Evolutionary conservation across 2,888 invertebrate genomes (phyloP).

Genomic region (Branchellion lobata): DNA sequence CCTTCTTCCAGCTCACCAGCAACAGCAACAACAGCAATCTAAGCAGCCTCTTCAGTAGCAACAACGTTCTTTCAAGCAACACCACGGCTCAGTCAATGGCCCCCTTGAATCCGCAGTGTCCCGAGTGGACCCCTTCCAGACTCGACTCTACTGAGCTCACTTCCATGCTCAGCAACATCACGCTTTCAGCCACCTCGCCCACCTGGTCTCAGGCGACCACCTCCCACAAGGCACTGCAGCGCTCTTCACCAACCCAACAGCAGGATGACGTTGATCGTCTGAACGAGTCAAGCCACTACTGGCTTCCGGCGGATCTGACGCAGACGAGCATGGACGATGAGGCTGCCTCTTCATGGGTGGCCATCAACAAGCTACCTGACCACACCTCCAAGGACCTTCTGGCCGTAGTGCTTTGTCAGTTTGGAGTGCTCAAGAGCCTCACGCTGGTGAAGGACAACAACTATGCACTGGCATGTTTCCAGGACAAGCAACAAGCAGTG

Average conservation of each 20-base stretch:
- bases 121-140: slow-evolving; percentile 24
- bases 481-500: slow-evolving; percentile 26
- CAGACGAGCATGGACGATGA: not conserved
- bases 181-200: not conserved
- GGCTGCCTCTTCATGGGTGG: slow-evolving; percentile 9
- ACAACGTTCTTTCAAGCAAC: not conserved
- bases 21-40: slow-evolving; percentile 21
- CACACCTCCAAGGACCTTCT: slow-evolving; percentile 24
- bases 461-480: slow-evolving; percentile 30
- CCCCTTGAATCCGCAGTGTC: slow-evolving; percentile 20
- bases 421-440: slow-evolving; percentile 29
- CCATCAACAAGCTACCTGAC: slow-evolving; percentile 37
- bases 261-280: not conserved
- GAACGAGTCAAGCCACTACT: slow-evolving; percentile 10
- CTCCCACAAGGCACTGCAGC: not conserved
- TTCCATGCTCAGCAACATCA: slow-evolving; percentile 5
- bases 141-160: not conserved
- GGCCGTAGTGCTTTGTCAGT: slow-evolving; percentile 1
- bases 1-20: slow-evolving; percentile 21
- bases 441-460: slow-evolving; percentile 30
- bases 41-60: not conserved
- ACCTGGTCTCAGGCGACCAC: not conserved
- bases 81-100: no score
- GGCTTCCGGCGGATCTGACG: slow-evolving; percentile 6
- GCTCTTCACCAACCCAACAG: not conserved